Evolutionary conservation across 2,888 invertebrate species (phyloP), one percentile per base, ranked within the genome.

Genomic region (Malacosoma neustria): DNA sequence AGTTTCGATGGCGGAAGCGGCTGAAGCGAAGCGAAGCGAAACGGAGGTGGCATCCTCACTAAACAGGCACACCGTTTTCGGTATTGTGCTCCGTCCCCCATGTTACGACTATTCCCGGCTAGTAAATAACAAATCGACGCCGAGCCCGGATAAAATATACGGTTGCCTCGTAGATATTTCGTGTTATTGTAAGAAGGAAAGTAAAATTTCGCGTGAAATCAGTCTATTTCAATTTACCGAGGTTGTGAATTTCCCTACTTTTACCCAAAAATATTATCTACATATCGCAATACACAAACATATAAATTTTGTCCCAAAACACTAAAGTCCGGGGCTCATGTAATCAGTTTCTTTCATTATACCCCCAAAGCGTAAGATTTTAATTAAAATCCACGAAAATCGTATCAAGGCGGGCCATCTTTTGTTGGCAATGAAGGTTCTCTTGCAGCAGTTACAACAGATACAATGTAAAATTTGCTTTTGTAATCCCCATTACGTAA

Each of bases 51-150:
- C 72, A 69, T 70, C 72, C 72, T 68, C 68, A 70, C 79, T 79
- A 80, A 81, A 77, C 73, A 81, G 74, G 72, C 72, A 70, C 72
- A 79, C 76, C 75, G 69, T 75, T 79, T 77, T 72, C 70, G 72
- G 71, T 72, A 76, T 76, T 79, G 75, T 77, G 62, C 66, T 68
- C 69, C 61, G 72, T 60, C 73, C 73, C 59, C 74, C 68, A 71
- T 77, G 73, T 75, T 77, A 77, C 80, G 72, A 79, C 81, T 80
- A 77, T 81, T 77, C 77, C 70, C 72, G 64, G 67, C 81, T 82
- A 84, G 82, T 82, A 82, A 84, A 84, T 84, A 82, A 84, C 82
- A 84, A 82, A 84, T 82, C 82, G 80, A 77, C 75, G 74, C 74
- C 22, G 22, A 22, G 22, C 22, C 71, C 68, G 72, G 72, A 74